Evolutionary conservation across 1,140 invertebrate species (phyloP), one percentile per base, ranked within the genome.

Genomic region (Copidosoma floridanum): DNA sequence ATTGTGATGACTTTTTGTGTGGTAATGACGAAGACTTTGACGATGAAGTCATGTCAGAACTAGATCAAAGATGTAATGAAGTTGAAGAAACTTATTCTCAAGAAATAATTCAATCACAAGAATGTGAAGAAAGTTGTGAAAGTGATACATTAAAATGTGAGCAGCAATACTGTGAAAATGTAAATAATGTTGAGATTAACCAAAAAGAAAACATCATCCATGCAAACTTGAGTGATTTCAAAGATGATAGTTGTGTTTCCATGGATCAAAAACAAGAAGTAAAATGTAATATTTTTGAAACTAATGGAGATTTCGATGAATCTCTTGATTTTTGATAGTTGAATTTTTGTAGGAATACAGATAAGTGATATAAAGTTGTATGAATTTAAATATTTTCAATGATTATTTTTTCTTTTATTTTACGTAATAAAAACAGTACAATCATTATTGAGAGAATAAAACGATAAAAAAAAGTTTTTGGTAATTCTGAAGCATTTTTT

Each of bases 241-340:
- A n/a, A n/a, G n/a, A n/a, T n/a, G n/a, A n/a, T n/a, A n/a, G n/a
- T n/a, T n/a, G n/a, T n/a, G n/a, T n/a, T n/a, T n/a, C n/a, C n/a
- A n/a, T n/a, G n/a, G n/a, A n/a, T n/a, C n/a, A n/a, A n/a, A n/a
- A n/a, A n/a, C n/a, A n/a, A n/a, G n/a, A n/a, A n/a, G n/a, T 23
- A 3, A 48, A 37, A 32, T 40, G 26, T 23, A 58, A 26, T 32
- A 58, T 58, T 43, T 51, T 58, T 58, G 41, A 58, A 43, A 58
- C 24, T 26, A 24, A 58, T 18, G 23, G 47, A 29, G 62, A 70
- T 26, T 21, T 70, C 29, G 59, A 68, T 52, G 27, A 59, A 11
- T 23, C 37, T 41, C 40, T 69, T 27, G 43, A 67, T 20, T 66
- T 70, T 58, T 69, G 43, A 64, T 16, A 35, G 58, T 32, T 37